Conservation (phyloP, 2,888 invertebrate species). For the Cotesia congregata region DNA sequence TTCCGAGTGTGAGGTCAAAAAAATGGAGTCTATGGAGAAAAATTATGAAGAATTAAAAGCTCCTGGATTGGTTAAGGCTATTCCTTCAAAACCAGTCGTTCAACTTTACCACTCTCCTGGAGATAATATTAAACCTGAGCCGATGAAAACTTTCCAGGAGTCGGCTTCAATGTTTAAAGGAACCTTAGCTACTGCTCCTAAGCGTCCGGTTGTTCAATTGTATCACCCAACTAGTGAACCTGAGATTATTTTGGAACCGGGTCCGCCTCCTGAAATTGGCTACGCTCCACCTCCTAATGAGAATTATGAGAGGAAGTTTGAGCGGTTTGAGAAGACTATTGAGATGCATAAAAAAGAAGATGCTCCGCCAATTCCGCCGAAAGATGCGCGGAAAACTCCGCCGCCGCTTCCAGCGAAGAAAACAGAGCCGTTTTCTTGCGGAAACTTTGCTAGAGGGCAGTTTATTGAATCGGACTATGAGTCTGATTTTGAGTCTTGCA, state of each 20-base stretch:
- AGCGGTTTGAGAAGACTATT: conserved; percentile 70
- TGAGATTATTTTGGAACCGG: conserved; percentile 73
- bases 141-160: conserved; percentile 33
- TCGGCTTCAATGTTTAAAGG: conserved; percentile 48
- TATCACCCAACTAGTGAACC: conserved; percentile 51
- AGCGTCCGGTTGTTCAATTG: conserved; percentile 51
- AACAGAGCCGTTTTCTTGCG: conserved; percentile 70
- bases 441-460: conserved; percentile 74
- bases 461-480: conserved; percentile 79
- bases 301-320: conserved; percentile 73
- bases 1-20: conserved; percentile 59
- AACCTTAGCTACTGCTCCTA: conserved; percentile 49
- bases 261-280: conserved; percentile 78
- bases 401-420: conserved; percentile 68
- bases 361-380: conserved; percentile 70
- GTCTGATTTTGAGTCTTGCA: conserved; percentile 74
- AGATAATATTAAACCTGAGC: conserved; percentile 31
- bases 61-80: conserved; percentile 71
- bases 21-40: conserved; percentile 60
- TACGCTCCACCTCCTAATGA: conserved; percentile 73
- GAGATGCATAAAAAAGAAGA: conserved; percentile 69
- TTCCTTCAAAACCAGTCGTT: conserved; percentile 57
- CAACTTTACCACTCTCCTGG: conserved; percentile 59
- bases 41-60: conserved; percentile 70
- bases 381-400: conserved; percentile 61